Base-by-base conservation (phyloP, 1,140 invertebrate species). In the Micrasema minimum region DNA sequence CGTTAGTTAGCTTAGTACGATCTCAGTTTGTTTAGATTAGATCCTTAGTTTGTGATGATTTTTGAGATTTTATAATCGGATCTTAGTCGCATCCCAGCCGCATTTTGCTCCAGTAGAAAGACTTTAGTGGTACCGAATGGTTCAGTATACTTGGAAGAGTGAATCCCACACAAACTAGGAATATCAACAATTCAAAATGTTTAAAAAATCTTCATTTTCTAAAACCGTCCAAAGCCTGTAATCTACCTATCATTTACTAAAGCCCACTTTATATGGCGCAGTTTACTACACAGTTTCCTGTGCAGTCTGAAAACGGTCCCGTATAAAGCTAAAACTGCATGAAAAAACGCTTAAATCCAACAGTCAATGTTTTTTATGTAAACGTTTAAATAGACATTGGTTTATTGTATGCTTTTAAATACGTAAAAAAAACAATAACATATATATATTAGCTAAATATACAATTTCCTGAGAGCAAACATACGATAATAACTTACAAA, bases 161-260 rank as follows among this genome's bases (percentile, higher is more conserved):
- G 12, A 55, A 26, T 14, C 9, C 12, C 31, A 31, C 14, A 12
- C 12, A 11, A 22, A 14, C 12, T 16, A 61, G 14, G 57, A 14
- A 23, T 41, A 6, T 1, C 18, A 6, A 1, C 3, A 7, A 26
- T 7, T 14, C 31, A 71, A 74, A 57, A 74, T 74, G 72, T 74
- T 74, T 41, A 74, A 74, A 48, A 53, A 71, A 53, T n/a, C 72
- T 20, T 68, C 72, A 9, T 74, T 74, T 53, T 67, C 70, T 20
- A 67, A 65, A 37, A 70, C 53, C 59, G 66, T 74, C 38, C 69
- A 71, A 48, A 46, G 43, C 37, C 69, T 68, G 72, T 68, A 51
- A 11, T 26, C 4, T 38, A 57, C 4, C 22, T 1, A 37, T 14
- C 53, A 51, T 23, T 35, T 57, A 10, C n/a, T 5, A 16, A n/a